Evolutionary conservation across 2,113 vertebrate species (phyloP).

Genomic region (Catharus fuscescens): DNA sequence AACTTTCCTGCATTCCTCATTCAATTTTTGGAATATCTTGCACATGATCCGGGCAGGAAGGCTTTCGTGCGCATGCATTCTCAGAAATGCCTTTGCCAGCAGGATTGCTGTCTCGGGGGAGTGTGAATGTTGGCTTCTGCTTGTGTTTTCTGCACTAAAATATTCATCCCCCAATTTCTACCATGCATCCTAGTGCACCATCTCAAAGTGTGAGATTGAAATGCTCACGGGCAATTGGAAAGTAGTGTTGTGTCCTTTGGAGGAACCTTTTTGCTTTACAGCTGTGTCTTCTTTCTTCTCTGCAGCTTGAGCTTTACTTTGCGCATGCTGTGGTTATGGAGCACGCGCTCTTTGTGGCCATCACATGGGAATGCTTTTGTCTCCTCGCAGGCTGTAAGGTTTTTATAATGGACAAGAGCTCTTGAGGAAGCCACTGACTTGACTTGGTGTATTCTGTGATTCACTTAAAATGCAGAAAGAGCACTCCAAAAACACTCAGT

Average conservation of each 20-base stretch:
- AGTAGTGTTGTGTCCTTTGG: not conserved
- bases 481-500: not conserved
- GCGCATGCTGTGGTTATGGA: not conserved
- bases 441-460: not conserved
- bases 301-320: not conserved
- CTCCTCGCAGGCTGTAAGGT: not conserved
- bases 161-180: not conserved
- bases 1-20: not conserved
- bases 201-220: not conserved
- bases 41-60: not conserved
- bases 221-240: not conserved
- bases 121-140: not conserved
- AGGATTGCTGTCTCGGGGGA: not conserved
- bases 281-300: not conserved
- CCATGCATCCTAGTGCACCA: rapidly evolving
- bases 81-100: not conserved
- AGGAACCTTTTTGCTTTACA: not conserved
- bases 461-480: not conserved
- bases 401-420: not conserved
- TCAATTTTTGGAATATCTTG: not conserved
- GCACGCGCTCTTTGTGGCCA: rapidly evolving
- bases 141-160: not conserved
- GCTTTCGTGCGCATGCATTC: not conserved
- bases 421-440: not conserved
- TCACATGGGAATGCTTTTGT: not conserved